phyloP scores from a whole-genome alignment of 2,113 vertebrate genomes.

The Trogon surrucura region DNA sequence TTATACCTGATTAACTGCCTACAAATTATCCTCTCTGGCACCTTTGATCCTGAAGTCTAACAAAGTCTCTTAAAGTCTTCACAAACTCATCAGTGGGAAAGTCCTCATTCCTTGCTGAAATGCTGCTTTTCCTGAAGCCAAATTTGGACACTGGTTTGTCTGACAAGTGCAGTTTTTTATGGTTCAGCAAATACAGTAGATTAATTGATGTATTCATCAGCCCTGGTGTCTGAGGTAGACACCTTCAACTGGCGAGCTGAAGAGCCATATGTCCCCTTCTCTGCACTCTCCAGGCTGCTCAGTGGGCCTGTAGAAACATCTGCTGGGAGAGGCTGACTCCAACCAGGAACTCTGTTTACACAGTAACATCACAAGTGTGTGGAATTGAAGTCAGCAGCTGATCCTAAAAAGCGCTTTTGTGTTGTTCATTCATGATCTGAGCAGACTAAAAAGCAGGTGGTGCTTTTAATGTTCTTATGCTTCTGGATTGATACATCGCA shows the following conservation, averaged over 20 bases:
- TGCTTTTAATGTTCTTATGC: not conserved
- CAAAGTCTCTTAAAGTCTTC: not conserved
- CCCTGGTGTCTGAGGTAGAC: too few relatives aligned
- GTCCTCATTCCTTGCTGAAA: not conserved
- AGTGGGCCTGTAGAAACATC: not conserved
- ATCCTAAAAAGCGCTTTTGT: not conserved
- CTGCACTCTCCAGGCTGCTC: not conserved
- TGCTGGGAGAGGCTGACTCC: not conserved
- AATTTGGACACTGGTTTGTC: not conserved
- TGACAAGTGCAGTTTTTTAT: not conserved
- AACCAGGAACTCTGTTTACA: not conserved
- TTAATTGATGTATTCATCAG: not conserved
- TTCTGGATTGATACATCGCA: not conserved
- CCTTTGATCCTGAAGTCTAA: not conserved
- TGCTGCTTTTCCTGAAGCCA: not conserved
- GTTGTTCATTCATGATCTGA: not conserved
- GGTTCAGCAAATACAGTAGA: not conserved
- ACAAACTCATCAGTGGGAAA: not conserved
- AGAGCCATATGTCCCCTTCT: rapidly evolving
- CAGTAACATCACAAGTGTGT: not conserved
- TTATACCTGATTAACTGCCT: not conserved
- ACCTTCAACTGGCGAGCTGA: not conserved
- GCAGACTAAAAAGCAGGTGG: not conserved
- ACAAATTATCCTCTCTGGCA: not conserved
- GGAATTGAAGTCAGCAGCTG: not conserved